These are phyloP conservation scores for Numida meleagris DNA, from an alignment of 2,113 vertebrate genomes.

Conservation along the genomic window DNA sequence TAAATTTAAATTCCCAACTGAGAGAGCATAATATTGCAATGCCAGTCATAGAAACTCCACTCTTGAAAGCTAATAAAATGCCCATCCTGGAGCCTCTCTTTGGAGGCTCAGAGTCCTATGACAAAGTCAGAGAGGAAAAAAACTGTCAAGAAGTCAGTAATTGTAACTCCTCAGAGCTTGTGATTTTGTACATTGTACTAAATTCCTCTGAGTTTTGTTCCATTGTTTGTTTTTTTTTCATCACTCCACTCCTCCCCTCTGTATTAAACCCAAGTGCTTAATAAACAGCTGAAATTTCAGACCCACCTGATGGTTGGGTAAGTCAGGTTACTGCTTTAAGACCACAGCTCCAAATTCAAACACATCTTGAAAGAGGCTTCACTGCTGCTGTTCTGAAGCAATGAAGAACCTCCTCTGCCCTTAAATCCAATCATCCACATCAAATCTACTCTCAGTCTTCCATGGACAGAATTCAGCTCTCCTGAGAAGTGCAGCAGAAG, in stretches of 20 bases:
- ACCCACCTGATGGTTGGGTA: background rate
- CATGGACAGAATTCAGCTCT: background rate
- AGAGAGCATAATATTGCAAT: rapidly evolving
- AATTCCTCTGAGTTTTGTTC: background rate
- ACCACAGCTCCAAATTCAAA: rapidly evolving
- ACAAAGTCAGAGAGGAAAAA: background rate
- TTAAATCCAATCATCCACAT: background rate
- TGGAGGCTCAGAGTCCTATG: rapidly evolving
- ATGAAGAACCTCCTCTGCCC: background rate
- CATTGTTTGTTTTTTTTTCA: background rate
- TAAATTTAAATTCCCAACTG: background rate
- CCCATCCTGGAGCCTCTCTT: background rate
- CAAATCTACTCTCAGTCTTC: background rate
- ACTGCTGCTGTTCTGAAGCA: background rate
- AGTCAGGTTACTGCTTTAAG: background rate
- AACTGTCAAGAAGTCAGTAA: background rate
- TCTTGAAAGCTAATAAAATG: background rate
- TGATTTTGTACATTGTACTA: background rate
- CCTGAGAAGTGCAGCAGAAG: background rate
- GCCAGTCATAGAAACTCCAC: background rate
- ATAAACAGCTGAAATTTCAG: background rate
- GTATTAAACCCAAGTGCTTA: background rate
- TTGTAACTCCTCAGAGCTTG: background rate
- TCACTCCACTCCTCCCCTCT: too few species aligned
- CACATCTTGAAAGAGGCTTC: rapidly evolving